Conservation (phyloP, 2,888 invertebrate genomes). For the Apotomis capreana region DNA sequence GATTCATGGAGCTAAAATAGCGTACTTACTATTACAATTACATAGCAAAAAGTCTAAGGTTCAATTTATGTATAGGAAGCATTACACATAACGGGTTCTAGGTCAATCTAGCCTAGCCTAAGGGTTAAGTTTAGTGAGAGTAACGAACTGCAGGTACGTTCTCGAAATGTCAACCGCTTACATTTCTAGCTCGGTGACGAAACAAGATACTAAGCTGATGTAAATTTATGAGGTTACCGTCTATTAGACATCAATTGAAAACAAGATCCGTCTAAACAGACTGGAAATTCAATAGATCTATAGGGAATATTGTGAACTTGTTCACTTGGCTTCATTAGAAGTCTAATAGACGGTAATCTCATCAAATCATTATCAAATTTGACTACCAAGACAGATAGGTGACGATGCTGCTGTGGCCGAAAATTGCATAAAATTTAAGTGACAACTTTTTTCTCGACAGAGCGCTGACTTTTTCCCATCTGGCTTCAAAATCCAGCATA, state of each 20-base stretch:
- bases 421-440: too few relatives aligned
- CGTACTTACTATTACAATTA: not conserved
- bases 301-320: too few relatives aligned
- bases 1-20: not conserved
- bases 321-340: too few relatives aligned
- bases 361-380: too few relatives aligned
- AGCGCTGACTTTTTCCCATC: too few relatives aligned
- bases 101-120: not conserved
- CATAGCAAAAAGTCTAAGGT: not conserved
- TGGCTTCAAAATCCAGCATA: too few relatives aligned
- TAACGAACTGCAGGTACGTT: constrained; percentile 1
- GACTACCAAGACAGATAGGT: too few relatives aligned
- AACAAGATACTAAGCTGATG: not conserved
- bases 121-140: constrained; percentile 2
- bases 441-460: too few relatives aligned
- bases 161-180: not conserved
- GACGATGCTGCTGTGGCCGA: too few relatives aligned
- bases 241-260: not conserved
- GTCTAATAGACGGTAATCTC: too few relatives aligned
- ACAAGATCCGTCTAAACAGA: not conserved
- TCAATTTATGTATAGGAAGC: not conserved
- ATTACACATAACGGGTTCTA: not conserved
- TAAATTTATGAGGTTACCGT: not conserved
- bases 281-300: too few relatives aligned
- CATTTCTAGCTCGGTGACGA: not conserved